Conservation (phyloP, 2,113 vertebrate species). For the Aegotheles bennettii region DNA sequence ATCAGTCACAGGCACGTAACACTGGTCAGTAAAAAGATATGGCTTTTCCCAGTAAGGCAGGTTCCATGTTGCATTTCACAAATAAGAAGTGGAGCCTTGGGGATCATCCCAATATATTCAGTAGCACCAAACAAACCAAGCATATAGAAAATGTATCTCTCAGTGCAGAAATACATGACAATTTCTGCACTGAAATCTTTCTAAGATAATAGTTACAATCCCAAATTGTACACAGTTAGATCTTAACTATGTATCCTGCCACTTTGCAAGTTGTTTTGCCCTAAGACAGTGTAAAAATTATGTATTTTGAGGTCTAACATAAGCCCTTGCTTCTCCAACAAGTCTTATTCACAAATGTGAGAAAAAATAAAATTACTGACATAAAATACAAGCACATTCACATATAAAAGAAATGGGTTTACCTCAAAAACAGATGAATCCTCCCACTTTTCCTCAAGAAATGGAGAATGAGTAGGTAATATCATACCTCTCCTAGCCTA, state of each 20-base stretch:
- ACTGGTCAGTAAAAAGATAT: neutral
- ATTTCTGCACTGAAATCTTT: neutral
- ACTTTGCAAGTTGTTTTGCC: neutral
- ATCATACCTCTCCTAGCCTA: neutral
- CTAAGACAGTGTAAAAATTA: neutral
- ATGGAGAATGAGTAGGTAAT: neutral
- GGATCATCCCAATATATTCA: neutral
- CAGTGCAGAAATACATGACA: neutral
- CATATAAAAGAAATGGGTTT: neutral
- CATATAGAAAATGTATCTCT: neutral
- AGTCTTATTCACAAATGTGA: neutral
- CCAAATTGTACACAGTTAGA: neutral
- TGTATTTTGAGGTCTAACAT: neutral
- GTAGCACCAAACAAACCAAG: neutral
- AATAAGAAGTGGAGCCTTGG: neutral
- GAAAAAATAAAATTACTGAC: neutral
- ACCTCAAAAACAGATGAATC: neutral
- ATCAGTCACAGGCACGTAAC: fast-evolving
- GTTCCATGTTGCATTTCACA: neutral
- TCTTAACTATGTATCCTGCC: neutral
- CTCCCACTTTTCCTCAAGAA: neutral
- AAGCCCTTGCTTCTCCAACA: neutral
- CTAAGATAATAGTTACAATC: neutral
- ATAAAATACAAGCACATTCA: neutral
- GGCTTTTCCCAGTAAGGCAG: neutral